Conservation (phyloP, 2,888 invertebrate genomes). For the Apodemia mormo region DNA sequence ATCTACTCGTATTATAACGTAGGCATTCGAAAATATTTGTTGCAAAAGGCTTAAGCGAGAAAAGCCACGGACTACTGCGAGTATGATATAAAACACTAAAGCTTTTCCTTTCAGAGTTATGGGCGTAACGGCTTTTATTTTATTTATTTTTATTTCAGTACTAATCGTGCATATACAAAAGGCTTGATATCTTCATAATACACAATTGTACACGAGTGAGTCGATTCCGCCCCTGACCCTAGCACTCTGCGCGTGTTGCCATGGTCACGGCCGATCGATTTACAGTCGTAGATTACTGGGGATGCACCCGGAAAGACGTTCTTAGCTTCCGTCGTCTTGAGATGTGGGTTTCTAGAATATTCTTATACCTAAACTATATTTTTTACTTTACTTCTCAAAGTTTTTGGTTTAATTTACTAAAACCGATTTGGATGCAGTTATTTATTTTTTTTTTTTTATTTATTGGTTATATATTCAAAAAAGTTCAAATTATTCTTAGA, state of each 20-base stretch:
- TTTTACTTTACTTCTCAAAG: background rate
- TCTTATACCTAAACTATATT: background rate
- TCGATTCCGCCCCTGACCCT: slow-evolving; percentile 67
- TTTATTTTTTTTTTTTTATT: no score
- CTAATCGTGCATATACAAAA: background rate
- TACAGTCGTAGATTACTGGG: slow-evolving; percentile 35
- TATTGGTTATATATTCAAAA: no score
- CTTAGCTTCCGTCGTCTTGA: slow-evolving; percentile 7
- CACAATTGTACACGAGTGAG: slow-evolving; percentile 20
- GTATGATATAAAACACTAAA: no score
- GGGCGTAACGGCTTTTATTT: no score
- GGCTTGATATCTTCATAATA: slow-evolving; percentile 13
- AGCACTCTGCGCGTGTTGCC: slow-evolving; percentile 63
- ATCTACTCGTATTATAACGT: no score
- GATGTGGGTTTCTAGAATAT: slow-evolving; percentile 8
- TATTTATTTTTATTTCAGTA: background rate
- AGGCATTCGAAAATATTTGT: no score
- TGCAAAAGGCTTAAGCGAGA: no score
- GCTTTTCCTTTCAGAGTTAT: no score
- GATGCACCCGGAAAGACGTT: slow-evolving; percentile 60
- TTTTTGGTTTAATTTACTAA: background rate
- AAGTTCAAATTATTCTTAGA: no score
- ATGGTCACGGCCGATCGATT: slow-evolving; percentile 77
- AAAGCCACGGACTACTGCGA: no score
- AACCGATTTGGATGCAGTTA: no score